Evolutionary conservation across 1,140 invertebrate genomes (phyloP), one percentile per base, ranked within the genome.

Genomic region (Drosophila mayri): DNA sequence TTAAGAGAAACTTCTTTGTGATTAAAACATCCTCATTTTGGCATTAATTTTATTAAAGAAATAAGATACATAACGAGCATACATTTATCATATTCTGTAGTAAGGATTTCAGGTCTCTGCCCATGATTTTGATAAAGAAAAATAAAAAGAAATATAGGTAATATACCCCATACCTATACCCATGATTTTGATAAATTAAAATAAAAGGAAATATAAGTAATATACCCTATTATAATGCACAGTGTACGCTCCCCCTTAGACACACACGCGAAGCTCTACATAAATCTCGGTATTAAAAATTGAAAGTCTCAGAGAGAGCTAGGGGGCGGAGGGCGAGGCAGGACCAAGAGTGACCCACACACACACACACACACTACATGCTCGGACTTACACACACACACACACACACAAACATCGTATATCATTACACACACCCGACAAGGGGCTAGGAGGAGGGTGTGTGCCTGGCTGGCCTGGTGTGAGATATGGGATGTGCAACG

Each of bases 241-340:
- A 40, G 41, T 32, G 55, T 47, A 50, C 9, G 47, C 40, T 43
- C n/a, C 43, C 32, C 40, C 41, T 28, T 37, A 66, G 44, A 63
- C 68, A 50, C 35, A 38, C 46, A n/a, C 46, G n/a, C 16, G 50
- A 40, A 25, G 30, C 37, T 52, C 58, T 67, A 58, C 81, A 84
- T 80, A 84, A 84, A 84, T 81, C 63, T 76, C 20, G 59, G 81
- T 65, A 84, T 84, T 85, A 85, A 76, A 84, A 85, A 81, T 85
- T 73, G 66, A 76, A 76, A 40, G 38, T 55, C 54, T 38, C 41
- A 57, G 43, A 12, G 43, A 12, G 16, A 18, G 25, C 8, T 20
- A 22, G 20, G 22, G 25, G 25, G 46, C 22, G 18, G 50, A 28
- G 30, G 22, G 16, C 20, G 54, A 44, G 63, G 59, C 22, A 30